Conservation (phyloP, 92 coral and sea anemone species). For the Phenganax subtilis region DNA sequence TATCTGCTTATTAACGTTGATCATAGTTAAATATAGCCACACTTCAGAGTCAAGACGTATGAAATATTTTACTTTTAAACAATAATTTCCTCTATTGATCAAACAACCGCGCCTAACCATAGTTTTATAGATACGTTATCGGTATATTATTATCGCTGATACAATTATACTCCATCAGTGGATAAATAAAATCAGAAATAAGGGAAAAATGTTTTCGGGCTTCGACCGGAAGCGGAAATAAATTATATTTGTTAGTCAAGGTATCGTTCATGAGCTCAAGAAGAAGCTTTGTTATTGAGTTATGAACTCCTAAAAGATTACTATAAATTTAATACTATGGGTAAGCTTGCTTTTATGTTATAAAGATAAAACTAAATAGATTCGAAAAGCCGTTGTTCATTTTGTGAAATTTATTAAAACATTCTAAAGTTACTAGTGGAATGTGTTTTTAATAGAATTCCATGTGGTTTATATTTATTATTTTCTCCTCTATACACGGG, state of each 20-base stretch:
- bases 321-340: constrained; percentile 14
- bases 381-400: neutral
- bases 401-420: neutral
- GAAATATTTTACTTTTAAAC: neutral
- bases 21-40: constrained; percentile 5
- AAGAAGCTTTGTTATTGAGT: neutral
- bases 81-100: neutral
- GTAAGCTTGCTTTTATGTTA: constrained; percentile 11
- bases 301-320: constrained; percentile 25
- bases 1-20: neutral
- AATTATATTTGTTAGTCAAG: constrained; percentile 12
- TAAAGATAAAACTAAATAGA: neutral
- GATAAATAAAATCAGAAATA: neutral
- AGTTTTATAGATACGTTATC: no score
- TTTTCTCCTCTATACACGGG: neutral
- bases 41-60: neutral
- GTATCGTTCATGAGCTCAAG: neutral
- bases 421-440: neutral
- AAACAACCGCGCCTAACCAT: no score
- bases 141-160: no score
- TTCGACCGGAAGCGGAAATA: constrained; percentile 40
- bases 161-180: neutral
- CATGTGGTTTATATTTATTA: constrained; percentile 22
- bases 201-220: neutral
- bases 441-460: neutral